A percentile compares a stretch with the other conserved stretches of the same genome.
Evolutionary conservation across 1,140 invertebrate species (phyloP).

Genomic region (Adoxophyes honmai): DNA sequence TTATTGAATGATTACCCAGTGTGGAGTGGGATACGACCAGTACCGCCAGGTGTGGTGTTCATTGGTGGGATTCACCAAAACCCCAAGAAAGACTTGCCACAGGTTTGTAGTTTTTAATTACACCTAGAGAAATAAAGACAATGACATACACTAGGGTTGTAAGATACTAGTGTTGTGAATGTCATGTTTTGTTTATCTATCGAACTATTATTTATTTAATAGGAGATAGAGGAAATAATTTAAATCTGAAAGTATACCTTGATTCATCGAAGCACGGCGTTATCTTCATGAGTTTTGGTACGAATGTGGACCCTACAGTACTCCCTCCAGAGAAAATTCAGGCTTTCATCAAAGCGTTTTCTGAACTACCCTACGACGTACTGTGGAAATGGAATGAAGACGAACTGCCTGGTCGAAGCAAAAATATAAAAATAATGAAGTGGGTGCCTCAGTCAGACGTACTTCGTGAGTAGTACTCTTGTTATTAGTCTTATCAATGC

Average conservation of each 20-base stretch:
- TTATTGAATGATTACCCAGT: slow-evolving; percentile 72
- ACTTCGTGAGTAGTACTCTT: slow-evolving; percentile 22
- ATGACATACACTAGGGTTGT: no score
- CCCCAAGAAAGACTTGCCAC: slow-evolving; percentile 42
- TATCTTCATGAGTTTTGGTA: slow-evolving; percentile 75
- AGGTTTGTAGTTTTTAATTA: slow-evolving; percentile 44
- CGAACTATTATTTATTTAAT: no score
- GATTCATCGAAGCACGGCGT: slow-evolving; percentile 35
- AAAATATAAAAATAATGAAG: slow-evolving; percentile 41
- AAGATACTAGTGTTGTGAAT: no score
- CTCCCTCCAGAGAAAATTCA: slow-evolving; percentile 48
- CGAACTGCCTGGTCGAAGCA: slow-evolving; percentile 23
- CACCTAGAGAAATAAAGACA: no score
- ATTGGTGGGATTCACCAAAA: slow-evolving; percentile 71
- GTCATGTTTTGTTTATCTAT: no score
- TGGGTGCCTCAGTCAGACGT: slow-evolving; percentile 73
- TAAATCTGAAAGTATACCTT: slow-evolving; percentile 28
- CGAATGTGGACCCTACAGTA: slow-evolving; percentile 55
- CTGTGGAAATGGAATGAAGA: slow-evolving; percentile 72
- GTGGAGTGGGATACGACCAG: slow-evolving; percentile 55
- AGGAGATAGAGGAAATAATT: no score
- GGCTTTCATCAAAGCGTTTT: slow-evolving; percentile 54
- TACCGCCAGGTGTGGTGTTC: slow-evolving; percentile 63
- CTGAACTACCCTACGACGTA: slow-evolving; percentile 53
- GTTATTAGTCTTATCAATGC: no score